These are phyloP conservation scores for Apoderus coryli DNA, from an alignment of 2,888 invertebrate species.

Conservation along the genomic window DNA sequence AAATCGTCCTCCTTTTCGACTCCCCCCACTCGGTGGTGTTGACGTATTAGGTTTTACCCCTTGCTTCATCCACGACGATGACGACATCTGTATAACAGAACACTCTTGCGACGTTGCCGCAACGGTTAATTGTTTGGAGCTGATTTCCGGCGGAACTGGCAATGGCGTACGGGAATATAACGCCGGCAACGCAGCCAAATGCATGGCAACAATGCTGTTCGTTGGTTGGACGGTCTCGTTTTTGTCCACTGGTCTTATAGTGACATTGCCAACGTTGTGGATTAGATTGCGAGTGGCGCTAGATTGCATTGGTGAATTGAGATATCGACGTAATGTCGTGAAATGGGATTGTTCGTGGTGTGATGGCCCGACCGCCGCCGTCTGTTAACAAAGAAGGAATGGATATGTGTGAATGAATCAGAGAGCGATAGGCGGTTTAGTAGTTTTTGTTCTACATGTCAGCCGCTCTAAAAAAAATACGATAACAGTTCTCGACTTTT, in stretches of 20 bases:
- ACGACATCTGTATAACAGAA: slow-evolving; percentile 26
- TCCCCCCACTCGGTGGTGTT: slow-evolving; percentile 15
- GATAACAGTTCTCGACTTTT: no score
- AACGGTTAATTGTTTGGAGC: slow-evolving; percentile 4
- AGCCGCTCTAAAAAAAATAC: no score
- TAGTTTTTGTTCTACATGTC: no score
- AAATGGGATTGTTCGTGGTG: no score
- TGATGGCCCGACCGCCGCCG: no score
- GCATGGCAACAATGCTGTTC: no score
- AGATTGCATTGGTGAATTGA: neutral
- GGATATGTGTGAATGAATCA: slow-evolving; percentile 33
- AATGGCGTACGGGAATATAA: slow-evolving; percentile 18
- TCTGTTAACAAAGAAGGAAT: slow-evolving; percentile 60
- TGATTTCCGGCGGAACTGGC: slow-evolving; percentile 21
- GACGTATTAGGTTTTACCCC: slow-evolving; percentile 1
- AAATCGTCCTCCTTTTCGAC: slow-evolving; percentile 48
- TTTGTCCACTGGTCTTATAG: slow-evolving; percentile 1
- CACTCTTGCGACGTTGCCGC: slow-evolving; percentile 28
- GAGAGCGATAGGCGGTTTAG: no score
- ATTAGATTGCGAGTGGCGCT: slow-evolving; percentile 19
- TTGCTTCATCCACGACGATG: neutral
- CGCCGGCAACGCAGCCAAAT: slow-evolving; percentile 17
- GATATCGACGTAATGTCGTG: no score
- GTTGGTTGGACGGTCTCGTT: no score
- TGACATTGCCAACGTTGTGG: slow-evolving; percentile 23